Evolutionary conservation across 1,140 invertebrate genomes (phyloP).

Genomic region (Ridgeia piscesae): DNA sequence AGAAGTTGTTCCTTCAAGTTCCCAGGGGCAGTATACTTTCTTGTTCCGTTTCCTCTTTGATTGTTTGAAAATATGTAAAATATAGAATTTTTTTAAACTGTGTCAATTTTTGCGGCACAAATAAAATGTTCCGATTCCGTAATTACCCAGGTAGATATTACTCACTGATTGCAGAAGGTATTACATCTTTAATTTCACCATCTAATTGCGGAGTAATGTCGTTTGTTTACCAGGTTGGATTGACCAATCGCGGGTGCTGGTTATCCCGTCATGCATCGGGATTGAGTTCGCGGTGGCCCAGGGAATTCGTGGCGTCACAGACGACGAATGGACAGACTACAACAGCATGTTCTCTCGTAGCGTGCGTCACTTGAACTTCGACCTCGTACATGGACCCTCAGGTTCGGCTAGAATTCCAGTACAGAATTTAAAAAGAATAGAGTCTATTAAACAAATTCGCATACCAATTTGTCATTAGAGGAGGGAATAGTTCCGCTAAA

Average conservation of each 20-base stretch:
- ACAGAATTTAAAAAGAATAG: not conserved
- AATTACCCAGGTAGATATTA: not conserved
- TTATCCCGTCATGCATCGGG: not conserved
- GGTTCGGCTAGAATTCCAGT: not conserved
- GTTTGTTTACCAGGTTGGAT: not conserved
- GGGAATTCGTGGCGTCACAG: not conserved
- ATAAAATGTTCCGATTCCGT: too few relatives aligned
- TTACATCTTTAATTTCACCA: not conserved
- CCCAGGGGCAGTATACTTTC: not conserved
- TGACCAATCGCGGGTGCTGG: not conserved
- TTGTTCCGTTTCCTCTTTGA: not conserved
- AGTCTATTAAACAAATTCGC: too few relatives aligned
- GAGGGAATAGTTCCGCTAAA: too few relatives aligned
- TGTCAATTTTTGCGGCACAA: too few relatives aligned
- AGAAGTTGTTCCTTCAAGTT: not conserved
- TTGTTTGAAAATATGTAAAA: not conserved
- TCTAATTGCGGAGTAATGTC: not conserved
- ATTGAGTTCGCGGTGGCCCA: not conserved
- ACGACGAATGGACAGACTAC: not conserved
- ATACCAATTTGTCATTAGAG: too few relatives aligned
- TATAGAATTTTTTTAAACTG: too few relatives aligned
- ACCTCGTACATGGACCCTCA: too few relatives aligned
- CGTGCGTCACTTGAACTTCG: not conserved
- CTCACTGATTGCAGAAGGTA: not conserved
- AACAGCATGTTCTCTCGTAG: not conserved